These are phyloP conservation scores for Polypedilum vanderplanki DNA, from an alignment of 1,140 invertebrate species.

Conservation along the genomic window DNA sequence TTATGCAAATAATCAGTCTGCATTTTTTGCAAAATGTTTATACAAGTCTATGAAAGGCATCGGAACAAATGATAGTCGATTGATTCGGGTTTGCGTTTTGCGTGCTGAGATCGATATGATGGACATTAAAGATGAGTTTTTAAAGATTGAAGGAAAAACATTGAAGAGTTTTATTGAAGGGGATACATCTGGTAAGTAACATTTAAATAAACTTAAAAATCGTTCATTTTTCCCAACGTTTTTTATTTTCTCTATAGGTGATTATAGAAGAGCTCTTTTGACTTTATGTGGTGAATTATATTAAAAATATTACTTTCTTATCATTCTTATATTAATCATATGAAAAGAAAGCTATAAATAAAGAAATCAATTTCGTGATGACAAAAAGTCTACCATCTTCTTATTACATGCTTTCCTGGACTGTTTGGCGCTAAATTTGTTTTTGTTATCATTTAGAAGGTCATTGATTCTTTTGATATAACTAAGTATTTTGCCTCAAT, in stretches of 20 bases:
- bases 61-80: conserved; percentile 62
- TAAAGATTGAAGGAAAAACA: conserved; percentile 61
- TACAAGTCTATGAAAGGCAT: conserved; percentile 62
- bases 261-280: conserved; percentile 43
- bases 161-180: conserved; percentile 50
- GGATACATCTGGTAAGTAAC: background rate
- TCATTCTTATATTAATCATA: too few relatives aligned
- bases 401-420: too few relatives aligned
- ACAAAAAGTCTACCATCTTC: too few relatives aligned
- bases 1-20: conserved; percentile 38
- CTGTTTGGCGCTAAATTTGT: too few relatives aligned
- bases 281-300: conserved; percentile 39
- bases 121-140: conserved; percentile 61
- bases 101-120: conserved; percentile 66
- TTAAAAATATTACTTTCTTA: background rate
- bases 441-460: too few relatives aligned
- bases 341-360: too few relatives aligned
- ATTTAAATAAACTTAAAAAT: background rate
- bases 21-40: conserved; percentile 65
- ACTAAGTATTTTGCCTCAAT: too few relatives aligned
- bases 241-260: conserved; percentile 34
- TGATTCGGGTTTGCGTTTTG: conserved; percentile 67
- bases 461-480: too few relatives aligned
- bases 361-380: too few relatives aligned
- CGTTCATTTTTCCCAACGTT: too few relatives aligned